phyloP scores from a whole-genome alignment of 2,888 invertebrate genomes.

The Sturmia bella region DNA sequence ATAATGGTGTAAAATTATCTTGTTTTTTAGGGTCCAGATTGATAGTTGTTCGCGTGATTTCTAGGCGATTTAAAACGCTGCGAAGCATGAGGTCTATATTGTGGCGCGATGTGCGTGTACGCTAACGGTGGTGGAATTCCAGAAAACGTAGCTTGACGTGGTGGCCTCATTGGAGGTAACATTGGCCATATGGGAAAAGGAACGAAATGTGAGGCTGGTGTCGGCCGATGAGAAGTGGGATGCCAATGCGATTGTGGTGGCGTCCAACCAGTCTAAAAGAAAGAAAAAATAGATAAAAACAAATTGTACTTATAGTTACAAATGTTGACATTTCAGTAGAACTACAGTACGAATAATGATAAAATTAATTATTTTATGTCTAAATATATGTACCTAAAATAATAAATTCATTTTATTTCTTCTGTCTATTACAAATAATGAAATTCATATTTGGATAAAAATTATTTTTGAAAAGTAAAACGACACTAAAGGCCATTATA shows the following conservation, averaged over 20 bases:
- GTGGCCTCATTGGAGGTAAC: constrained; percentile 38
- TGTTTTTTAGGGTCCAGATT: constrained; percentile 30
- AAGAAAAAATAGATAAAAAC: constrained; percentile 13
- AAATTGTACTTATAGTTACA: background rate
- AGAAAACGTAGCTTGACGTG: constrained; percentile 30
- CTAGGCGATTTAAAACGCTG: constrained; percentile 40
- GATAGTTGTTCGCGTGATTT: constrained; percentile 31
- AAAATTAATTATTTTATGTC: too few relatives aligned
- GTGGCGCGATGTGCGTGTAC: constrained; percentile 13
- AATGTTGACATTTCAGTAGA: background rate
- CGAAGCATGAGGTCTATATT: constrained; percentile 30
- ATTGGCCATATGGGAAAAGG: constrained; percentile 51
- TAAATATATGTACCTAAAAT: too few relatives aligned
- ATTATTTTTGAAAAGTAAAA: too few relatives aligned
- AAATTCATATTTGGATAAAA: too few relatives aligned
- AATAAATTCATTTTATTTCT: too few relatives aligned
- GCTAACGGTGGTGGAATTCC: constrained; percentile 18
- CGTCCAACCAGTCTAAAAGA: constrained; percentile 57
- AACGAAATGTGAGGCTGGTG: constrained; percentile 48
- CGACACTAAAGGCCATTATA: too few relatives aligned
- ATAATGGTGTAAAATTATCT: background rate
- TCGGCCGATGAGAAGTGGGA: constrained; percentile 52
- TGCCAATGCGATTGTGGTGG: constrained; percentile 51
- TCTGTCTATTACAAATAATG: too few relatives aligned
- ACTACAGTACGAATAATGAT: too few relatives aligned